Evolutionary conservation across 1,140 invertebrate species (phyloP), one percentile per base, ranked within the genome.

Genomic region (Coenobita brevimanus): DNA sequence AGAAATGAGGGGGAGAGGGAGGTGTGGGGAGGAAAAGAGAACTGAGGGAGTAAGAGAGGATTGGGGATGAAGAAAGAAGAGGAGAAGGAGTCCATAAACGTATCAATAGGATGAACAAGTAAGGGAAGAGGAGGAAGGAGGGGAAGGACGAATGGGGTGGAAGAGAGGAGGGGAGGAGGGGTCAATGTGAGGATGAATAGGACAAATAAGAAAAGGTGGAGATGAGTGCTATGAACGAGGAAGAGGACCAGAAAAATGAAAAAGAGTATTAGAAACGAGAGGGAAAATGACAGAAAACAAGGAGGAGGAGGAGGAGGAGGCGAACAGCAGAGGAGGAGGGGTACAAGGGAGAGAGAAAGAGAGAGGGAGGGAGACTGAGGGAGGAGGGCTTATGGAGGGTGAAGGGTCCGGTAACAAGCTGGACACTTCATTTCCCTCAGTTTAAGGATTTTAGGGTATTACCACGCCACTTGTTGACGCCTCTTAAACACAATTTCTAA

Each of bases 381-480:
- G n/a, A n/a, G n/a, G n/a, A n/a, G n/a, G n/a, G 67, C 33, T 38
- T 15, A 38, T 38, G 67, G 67, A 71, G 67, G 67, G 41, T 30
- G 67, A 71, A 17, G 27, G 41, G 67, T 30, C 36, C 33, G 30
- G n/a, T 6, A 71, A 38, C 15, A 30, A 17, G 67, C 67, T 38
- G 67, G 67, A 71, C 67, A 71, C 67, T 33, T 71, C 67, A 71
- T 71, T 71, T 71, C 67, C 67, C 67, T 1, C 15, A 38, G n/a
- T n/a, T n/a, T 17, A 21, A 27, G 67, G 67, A 30, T 71, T 71
- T 30, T 30, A 30, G 33, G 67, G 67, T 33, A 33, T 71, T 71
- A 71, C 33, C 33, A 2, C 67, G 67, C 67, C 30, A 13, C 67
- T 33, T 71, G 67, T 71, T 71, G 67, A 71, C 67, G 67, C 67